Conservation (phyloP, 1,140 invertebrate species). For the Charaxes varanes region DNA sequence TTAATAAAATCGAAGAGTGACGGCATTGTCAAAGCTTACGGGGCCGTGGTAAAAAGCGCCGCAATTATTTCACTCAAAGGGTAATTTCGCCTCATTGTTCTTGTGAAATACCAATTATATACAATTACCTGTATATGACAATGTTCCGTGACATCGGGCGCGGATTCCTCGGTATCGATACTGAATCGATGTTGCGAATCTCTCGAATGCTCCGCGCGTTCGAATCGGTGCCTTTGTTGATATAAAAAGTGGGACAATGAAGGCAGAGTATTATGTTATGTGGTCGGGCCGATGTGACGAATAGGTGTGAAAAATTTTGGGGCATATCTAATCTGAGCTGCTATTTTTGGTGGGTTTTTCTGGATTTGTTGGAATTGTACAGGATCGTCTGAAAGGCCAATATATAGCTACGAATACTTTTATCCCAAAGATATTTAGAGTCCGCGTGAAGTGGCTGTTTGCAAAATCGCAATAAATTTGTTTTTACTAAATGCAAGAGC, state of each 20-base stretch:
- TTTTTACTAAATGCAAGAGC: too few species aligned
- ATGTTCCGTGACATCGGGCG: conserved; percentile 44
- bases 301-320: conserved; percentile 48
- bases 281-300: conserved; percentile 23
- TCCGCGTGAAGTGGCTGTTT: too few species aligned
- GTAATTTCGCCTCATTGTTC: conserved; percentile 71
- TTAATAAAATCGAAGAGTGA: conserved; percentile 46
- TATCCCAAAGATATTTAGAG: too few species aligned
- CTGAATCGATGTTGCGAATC: conserved; percentile 46
- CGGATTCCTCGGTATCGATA: conserved; percentile 54
- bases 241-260: conserved; percentile 57
- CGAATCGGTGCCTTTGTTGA: conserved; percentile 28
- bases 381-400: too few species aligned
- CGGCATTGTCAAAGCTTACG: conserved; percentile 54
- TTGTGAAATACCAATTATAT: conserved; percentile 72
- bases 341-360: too few species aligned
- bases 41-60: conserved; percentile 42
- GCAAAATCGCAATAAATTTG: too few species aligned
- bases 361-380: too few species aligned
- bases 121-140: conserved; percentile 71
- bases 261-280: conserved; percentile 34
- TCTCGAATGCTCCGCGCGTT: conserved; percentile 34
- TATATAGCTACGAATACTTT: too few species aligned
- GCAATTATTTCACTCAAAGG: conserved; percentile 67
- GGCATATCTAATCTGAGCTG: conserved; percentile 13